Base-by-base conservation (phyloP, 1,140 invertebrate genomes). In the Drosophila persimilis region DNA sequence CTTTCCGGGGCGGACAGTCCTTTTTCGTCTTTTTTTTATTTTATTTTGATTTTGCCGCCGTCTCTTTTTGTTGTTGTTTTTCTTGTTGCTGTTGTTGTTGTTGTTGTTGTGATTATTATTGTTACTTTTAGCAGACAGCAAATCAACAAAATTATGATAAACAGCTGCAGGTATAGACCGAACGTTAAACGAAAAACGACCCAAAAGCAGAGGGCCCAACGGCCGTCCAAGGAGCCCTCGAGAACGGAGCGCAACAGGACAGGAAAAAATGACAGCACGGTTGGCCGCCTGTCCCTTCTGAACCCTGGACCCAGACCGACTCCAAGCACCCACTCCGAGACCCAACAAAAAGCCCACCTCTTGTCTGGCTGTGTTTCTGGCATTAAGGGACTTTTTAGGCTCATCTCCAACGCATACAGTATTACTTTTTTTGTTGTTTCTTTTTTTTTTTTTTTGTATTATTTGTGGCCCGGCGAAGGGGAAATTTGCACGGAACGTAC, bases 91-190 rank as follows among this genome's bases (percentile, higher is more conserved):
- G 61, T 80, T 80, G 41, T 57, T 60, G 70, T 73, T 60, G 70
- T 73, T 80, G 45, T 78, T 83, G 45, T 80, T 80, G 64, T 81
- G 75, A 62, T 77, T 81, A 54, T 62, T 86, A 63, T 65, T 85
- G 47, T 73, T 84, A 52, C 63, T 85, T 62, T 84, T 80, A 59
- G 63, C 77, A 86, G 81, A 86, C 83, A 86, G 81, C 83, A 86
- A 86, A 86, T 86, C 83, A 86, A 81, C 83, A 88, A 86, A 86
- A 88, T 88, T 88, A 88, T 88, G 78, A 88, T 88, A 88, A 88
- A 88, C 83, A 88, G 83, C 83, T 88, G 83, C 83, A 88, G 83
- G 83, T 88, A 88, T 81, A 81, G 73, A 39, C 3, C 35, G 71
- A 71, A 61, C 81, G 64, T 73, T 77, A 63, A 78, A 62, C 64